Percentiles rank a stretch among this genome's conserved stretches.
These are phyloP conservation scores for Oopsacas minuta DNA, from an alignment of 37 sponge, comb jelly and placozoan genomes.

Conservation along the genomic window DNA sequence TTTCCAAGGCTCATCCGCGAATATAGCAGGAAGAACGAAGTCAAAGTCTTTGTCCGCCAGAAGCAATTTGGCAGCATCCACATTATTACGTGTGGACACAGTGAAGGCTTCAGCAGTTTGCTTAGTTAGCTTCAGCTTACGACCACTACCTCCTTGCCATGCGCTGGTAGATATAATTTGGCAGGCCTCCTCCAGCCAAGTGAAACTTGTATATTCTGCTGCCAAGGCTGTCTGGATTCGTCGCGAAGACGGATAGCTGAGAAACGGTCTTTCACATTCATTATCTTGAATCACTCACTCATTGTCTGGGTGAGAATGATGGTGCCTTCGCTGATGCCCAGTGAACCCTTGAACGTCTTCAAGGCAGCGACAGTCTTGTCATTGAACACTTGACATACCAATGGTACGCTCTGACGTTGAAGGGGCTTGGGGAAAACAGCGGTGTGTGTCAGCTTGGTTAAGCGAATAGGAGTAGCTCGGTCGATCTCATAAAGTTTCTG, in stretches of 20 bases:
- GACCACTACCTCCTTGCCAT: conserved; percentile 19
- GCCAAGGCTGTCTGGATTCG: conserved; percentile 20
- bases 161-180: conserved; percentile 17
- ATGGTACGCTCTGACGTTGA: conserved; percentile 17
- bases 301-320: conserved; percentile 19
- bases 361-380: conserved; percentile 20
- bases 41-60: conserved; percentile 19
- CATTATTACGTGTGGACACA: conserved; percentile 16
- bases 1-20: conserved; percentile 5
- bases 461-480: conserved; percentile 20
- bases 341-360: conserved; percentile 17
- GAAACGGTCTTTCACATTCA: conserved; percentile 19
- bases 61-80: conserved; percentile 17
- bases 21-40: conserved; percentile 18
- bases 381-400: conserved; percentile 16
- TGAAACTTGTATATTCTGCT: conserved; percentile 15
- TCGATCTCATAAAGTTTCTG: conserved; percentile 16
- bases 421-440: conserved; percentile 12
- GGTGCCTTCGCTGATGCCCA: conserved; percentile 18
- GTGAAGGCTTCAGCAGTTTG: conserved; percentile 17
- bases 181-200: conserved; percentile 18
- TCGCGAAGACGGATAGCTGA: conserved; percentile 19
- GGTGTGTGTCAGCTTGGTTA: conserved; percentile 20
- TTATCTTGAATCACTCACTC: conserved; percentile 18
- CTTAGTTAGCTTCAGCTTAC: conserved; percentile 13